Evolutionary conservation across 2,797 vertebrate species (phyloP), one percentile per base, ranked within the genome.

Genomic region (Octomys mimax): DNA sequence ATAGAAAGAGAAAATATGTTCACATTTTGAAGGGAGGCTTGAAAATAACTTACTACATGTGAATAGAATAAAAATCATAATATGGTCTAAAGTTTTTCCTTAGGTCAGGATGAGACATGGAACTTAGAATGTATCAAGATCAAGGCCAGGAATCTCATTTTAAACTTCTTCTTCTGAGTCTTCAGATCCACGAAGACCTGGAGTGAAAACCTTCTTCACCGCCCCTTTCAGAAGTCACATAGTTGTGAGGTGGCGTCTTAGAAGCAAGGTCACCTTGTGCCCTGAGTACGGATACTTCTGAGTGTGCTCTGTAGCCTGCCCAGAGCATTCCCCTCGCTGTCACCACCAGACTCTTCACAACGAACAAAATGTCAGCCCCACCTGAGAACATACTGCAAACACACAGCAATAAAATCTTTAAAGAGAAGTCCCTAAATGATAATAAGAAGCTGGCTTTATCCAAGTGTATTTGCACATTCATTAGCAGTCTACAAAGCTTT

Each of bases 21-120:
- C 42, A 31, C 5, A 26, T 31, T 46, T 52, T 52, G 3, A 59
- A 78, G 7, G 42, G 26, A 88, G 8, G 5, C 33, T 94, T 80
- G 49, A 77, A 94, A 95, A 71, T 75, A 70, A 85, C 75, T 28
- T 68, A 68, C 49, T 28, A 80, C 39, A 79, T 62, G 71, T 28
- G 28, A 28, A 73, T 62, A 82, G 33, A 80, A 85, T 81, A 92
- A 92, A 89, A 61, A 85, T 39, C 57, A 77, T 12, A 36, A 22
- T 24, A 83, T 8, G 8, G 21, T 82, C 39, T 81, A 71, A 31
- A 93, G 9, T 64, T 62, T 61, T 3, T 66, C 71, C 33, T 52
- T 22, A 28, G n/a, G 1, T 21, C 36, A 42, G 7, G 13, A 89
- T 16, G 6, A 64, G 39, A 87, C 28, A 85, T 28, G 19, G 4